Evolutionary conservation across 30 jellyfish, hydroid and myxozoan genomes (phyloP), one percentile per base, ranked within the genome.

Genomic region (Pelagia noctiluca): DNA sequence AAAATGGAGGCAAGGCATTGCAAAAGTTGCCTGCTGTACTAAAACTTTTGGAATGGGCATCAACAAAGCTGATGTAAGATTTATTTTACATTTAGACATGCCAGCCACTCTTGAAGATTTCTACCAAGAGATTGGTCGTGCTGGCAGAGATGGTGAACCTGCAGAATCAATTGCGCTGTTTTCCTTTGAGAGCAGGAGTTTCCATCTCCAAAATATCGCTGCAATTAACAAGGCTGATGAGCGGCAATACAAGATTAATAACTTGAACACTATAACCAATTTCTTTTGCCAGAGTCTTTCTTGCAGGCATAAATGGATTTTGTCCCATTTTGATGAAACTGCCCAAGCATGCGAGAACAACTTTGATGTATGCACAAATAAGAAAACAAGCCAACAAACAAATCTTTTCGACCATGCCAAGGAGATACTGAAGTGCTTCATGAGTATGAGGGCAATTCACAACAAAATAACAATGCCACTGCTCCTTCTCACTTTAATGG

Each of bases 41-140:
- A 57, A 57, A 57, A 11, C 72, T 11, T 57, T 57, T 22, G 21
- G 72, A 16, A 57, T 57, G 72, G 72, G 72, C 72, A 57, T 57
- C 28, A 22, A 57, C 72, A 57, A 57, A 57, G 21, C 72, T 11
- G 72, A 57, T 57, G 72, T 57, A 11, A 57, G 28, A 22, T 57
- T 57, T 57, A 22, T 57, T 22, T 57, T 11, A 11, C 72, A 57
- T 57, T 57, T 57, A 11, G 72, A 57, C 28, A 57, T 57, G 72
- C 72, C 72, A 11, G 72, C 21, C 26, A 11, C 72, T 22, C 28
- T 57, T 19, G 72, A 1, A 22, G 72, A 57, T 22, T 57, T 12
- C 23, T 57, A 11, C 28, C 72, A 57, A 22, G 26, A 57, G 33
- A 57, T 42, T 42, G 16, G 57, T 16, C 57, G 57, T 5, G 57